Percentiles rank a stretch among this genome's conserved stretches.
Evolutionary conservation across 1,140 invertebrate genomes (phyloP).

Genomic region (Ericerus pela): DNA sequence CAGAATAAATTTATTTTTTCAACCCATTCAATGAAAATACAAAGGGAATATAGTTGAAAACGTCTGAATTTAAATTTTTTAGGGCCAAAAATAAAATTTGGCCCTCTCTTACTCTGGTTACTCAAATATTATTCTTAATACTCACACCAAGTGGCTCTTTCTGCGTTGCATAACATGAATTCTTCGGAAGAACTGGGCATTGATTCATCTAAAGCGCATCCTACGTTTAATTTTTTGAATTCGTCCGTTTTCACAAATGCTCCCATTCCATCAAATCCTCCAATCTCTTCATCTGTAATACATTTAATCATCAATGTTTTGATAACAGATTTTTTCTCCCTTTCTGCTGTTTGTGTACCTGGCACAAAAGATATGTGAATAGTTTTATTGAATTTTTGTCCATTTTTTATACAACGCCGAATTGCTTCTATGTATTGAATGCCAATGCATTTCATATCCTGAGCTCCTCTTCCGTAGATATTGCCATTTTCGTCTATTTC

Average conservation of each 20-base stretch:
- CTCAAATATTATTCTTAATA: too few relatives aligned
- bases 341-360: too few relatives aligned
- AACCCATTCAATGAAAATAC: conserved; percentile 34
- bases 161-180: conserved; percentile 58
- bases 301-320: too few relatives aligned
- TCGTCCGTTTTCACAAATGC: conserved; percentile 60
- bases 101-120: too few relatives aligned
- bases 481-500: conserved; percentile 59
- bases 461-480: conserved; percentile 66
- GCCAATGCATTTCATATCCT: conserved; percentile 72
- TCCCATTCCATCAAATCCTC: conserved; percentile 68
- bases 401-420: conserved; percentile 42
- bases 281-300: conserved; percentile 75
- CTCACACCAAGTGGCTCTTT: conserved; percentile 55
- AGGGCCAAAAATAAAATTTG: too few relatives aligned
- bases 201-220: conserved; percentile 82
- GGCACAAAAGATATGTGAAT: conserved; percentile 65
- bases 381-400: conserved; percentile 42
- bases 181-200: conserved; percentile 46
- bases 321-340: too few relatives aligned
- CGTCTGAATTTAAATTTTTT: too few relatives aligned
- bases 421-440: conserved; percentile 70
- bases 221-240: conserved; percentile 70
- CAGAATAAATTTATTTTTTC: neutral
- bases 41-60: conserved; percentile 40